Percentiles rank a stretch among this genome's conserved stretches.
Conservation (phyloP, 2,888 invertebrate species). For the Harpalus rufipes region DNA sequence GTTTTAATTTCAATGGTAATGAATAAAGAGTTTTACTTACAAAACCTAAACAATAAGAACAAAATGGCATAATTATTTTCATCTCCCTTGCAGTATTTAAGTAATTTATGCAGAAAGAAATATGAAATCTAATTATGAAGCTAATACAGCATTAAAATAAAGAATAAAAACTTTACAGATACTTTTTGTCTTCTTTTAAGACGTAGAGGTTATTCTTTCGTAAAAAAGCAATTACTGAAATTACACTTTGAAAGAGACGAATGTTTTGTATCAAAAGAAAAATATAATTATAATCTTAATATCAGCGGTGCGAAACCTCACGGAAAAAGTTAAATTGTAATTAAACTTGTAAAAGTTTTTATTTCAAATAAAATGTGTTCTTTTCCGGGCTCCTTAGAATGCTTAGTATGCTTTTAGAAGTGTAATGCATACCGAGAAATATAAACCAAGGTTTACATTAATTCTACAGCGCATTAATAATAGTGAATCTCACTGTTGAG, state of each 20-base stretch:
- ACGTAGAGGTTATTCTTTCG: conserved; percentile 47
- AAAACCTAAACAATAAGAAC: neutral
- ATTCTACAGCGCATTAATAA: too few species aligned
- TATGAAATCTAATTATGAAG: conserved; percentile 17
- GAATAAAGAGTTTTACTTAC: too few species aligned
- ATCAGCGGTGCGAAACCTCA: conserved; percentile 54
- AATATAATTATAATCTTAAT: conserved; percentile 65
- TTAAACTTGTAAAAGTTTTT: conserved; percentile 61
- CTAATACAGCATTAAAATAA: conserved; percentile 46
- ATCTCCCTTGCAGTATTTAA: neutral
- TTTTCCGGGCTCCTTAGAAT: conserved; percentile 14
- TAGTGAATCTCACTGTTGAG: too few species aligned
- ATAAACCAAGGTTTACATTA: too few species aligned
- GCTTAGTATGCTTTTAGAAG: conserved; percentile 6
- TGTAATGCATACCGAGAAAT: too few species aligned
- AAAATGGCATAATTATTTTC: neutral
- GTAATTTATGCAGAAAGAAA: conserved; percentile 2
- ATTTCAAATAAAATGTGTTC: conserved; percentile 13
- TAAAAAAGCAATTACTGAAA: conserved; percentile 65
- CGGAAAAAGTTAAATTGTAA: conserved; percentile 56
- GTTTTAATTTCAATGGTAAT: too few species aligned
- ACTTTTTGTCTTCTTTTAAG: conserved; percentile 37
- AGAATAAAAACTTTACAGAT: conserved; percentile 33
- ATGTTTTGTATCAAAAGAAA: conserved; percentile 65
- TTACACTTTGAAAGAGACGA: conserved; percentile 55